A percentile compares a stretch with the other conserved stretches of the same genome.
These are phyloP conservation scores for Anorthoa munda DNA, from an alignment of 2,888 invertebrate species.

Conservation along the genomic window DNA sequence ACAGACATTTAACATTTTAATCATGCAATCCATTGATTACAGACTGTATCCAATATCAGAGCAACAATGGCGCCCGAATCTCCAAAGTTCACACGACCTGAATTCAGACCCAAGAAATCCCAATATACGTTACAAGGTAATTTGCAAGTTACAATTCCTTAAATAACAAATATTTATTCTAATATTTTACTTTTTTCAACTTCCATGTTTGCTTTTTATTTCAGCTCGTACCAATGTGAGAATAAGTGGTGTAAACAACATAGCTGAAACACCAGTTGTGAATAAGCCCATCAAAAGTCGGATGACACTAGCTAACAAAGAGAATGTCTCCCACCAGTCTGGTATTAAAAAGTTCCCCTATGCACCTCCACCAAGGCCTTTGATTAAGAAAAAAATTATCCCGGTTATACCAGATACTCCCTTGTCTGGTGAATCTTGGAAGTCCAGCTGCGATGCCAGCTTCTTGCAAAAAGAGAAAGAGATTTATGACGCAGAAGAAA, in stretches of 20 bases:
- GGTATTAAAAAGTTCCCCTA: slow-evolving; percentile 29
- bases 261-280: slow-evolving; percentile 80
- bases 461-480: slow-evolving; percentile 85
- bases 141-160: not conserved
- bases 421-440: slow-evolving; percentile 80
- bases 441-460: slow-evolving; percentile 83
- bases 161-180: not conserved
- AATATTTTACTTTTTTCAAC: not conserved
- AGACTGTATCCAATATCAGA: slow-evolving; percentile 72
- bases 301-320: slow-evolving; percentile 78
- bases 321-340: slow-evolving; percentile 71
- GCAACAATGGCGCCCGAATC: slow-evolving; percentile 73
- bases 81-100: slow-evolving; percentile 81
- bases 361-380: slow-evolving; percentile 21
- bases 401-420: slow-evolving; percentile 76
- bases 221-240: slow-evolving; percentile 74
- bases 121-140: slow-evolving; percentile 75
- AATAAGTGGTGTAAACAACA: slow-evolving; percentile 84
- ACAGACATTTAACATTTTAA: not conserved
- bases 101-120: slow-evolving; percentile 77
- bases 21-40: slow-evolving; percentile 54
- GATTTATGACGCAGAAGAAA: slow-evolving; percentile 79
- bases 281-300: slow-evolving; percentile 70
- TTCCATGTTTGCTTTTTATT: slow-evolving; percentile 25
- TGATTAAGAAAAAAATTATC: slow-evolving; percentile 36